These are phyloP conservation scores for Tyto alba DNA, from an alignment of 2,113 vertebrate genomes.

Conservation along the genomic window DNA sequence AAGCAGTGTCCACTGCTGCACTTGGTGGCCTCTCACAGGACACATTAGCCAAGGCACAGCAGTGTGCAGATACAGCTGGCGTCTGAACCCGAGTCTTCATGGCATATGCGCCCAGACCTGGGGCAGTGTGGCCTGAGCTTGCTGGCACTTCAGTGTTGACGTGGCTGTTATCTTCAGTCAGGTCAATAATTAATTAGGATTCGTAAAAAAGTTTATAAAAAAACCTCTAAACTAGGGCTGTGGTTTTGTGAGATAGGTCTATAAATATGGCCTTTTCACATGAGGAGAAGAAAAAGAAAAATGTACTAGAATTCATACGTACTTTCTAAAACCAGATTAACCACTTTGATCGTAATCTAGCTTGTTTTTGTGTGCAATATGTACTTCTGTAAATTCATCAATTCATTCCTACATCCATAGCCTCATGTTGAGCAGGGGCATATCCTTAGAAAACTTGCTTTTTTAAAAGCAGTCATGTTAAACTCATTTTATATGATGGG, in stretches of 20 bases:
- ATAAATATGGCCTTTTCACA: neutral
- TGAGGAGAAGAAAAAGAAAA: neutral
- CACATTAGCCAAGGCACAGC: neutral
- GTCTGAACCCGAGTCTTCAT: fast-evolving
- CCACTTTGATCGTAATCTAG: neutral
- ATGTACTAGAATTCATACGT: neutral
- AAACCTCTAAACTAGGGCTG: neutral
- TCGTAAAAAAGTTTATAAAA: neutral
- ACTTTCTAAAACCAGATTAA: neutral
- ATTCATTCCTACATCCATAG: neutral
- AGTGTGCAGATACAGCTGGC: neutral
- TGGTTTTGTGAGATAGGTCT: neutral
- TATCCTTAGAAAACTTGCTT: neutral
- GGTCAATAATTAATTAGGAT: neutral
- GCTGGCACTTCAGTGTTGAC: neutral
- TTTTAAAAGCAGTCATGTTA: neutral
- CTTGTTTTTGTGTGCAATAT: neutral
- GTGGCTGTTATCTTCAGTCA: neutral
- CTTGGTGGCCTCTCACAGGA: neutral
- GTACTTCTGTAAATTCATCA: neutral
- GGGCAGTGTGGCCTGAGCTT: neutral
- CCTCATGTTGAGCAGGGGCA: neutral
- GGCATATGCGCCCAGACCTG: neutral
- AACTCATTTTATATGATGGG: neutral
- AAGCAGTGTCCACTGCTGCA: neutral